phyloP scores from a whole-genome alignment of 2,113 vertebrate species.

The Colinus virginianus region DNA sequence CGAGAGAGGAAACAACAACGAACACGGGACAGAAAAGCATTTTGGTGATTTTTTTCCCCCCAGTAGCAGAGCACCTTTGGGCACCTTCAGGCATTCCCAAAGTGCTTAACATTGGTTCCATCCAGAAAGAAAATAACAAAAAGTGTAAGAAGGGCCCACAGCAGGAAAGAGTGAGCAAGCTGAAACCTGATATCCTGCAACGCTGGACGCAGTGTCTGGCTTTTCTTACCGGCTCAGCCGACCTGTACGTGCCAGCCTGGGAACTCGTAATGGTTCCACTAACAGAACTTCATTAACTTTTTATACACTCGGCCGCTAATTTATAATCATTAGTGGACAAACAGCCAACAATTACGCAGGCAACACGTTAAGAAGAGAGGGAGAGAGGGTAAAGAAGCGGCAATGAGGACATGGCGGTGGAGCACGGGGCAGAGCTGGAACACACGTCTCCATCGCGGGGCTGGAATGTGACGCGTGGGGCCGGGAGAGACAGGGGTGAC shows the following conservation, averaged over 20 bases:
- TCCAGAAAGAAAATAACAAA: conserved; percentile 9
- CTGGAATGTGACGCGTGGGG: neutral
- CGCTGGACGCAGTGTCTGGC: conserved; percentile 26
- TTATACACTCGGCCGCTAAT: conserved; percentile 70
- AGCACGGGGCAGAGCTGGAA: fast-evolving
- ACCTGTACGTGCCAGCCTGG: conserved; percentile 71
- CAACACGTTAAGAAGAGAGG: conserved; percentile 48
- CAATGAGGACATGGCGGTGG: neutral
- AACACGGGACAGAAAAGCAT: neutral
- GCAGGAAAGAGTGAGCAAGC: conserved; percentile 28
- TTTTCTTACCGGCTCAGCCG: conserved; percentile 65
- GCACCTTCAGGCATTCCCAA: conserved; percentile 17
- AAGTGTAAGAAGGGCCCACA: neutral
- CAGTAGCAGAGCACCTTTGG: neutral
- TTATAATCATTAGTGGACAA: conserved; percentile 77
- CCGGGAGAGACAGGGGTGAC: neutral
- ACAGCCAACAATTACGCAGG: conserved; percentile 72
- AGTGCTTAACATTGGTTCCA: neutral
- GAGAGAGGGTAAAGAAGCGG: conserved; percentile 8
- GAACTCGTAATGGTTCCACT: conserved; percentile 69
- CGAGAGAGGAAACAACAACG: neutral
- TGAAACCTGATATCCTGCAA: conserved; percentile 75
- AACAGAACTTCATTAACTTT: conserved; percentile 75
- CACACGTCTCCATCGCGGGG: fast-evolving
- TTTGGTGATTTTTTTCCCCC: neutral